Base-by-base conservation (phyloP, 2,888 invertebrate species). In the Cyclophora punctaria region DNA sequence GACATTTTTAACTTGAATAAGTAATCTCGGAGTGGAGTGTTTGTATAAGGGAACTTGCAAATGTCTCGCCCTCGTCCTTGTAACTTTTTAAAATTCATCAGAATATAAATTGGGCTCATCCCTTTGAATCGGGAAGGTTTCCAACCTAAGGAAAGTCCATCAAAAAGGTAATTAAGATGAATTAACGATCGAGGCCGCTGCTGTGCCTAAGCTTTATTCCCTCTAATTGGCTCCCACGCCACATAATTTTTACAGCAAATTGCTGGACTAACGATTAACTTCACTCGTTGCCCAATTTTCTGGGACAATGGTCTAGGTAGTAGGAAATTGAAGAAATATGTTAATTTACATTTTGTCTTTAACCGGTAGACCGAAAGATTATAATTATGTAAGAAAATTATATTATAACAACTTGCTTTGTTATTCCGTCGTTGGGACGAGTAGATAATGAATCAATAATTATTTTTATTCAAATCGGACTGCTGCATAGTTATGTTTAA, bases 251-350 rank as follows among this genome's bases (percentile, higher is more conserved):
- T 75, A 71, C 71, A 76, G 70, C 69, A 83, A 83, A 83, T 83
- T 80, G 74, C 72, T 67, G 67, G 71, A 59, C 72, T 69, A 74
- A 72, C 75, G 74, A 79, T 79, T 80, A 78, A 71, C 66, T 74
- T 74, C 73, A 75, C 71, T 71, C 76, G 66, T 77, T 78, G 75
- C 78, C 79, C 76, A 83, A 87, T 83, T 83, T 80, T 78, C 75
- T 75, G 77, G 77, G 82, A 86, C 85, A 86, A 83, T 83, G 79
- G 83, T 73, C 75, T 69, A 73, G 71, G 37, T 37, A 37, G 37
- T 37, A 76, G 73, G 66, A 75, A 79, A 80, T 86, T 81, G 79
- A 80, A 82, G 78, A 83, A 83, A 84, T 85, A 86, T 87, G 86
- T 78, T 80, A 87, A 87, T 86, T 80, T 63, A 63, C 60, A 73